Conservation (phyloP, 1,140 invertebrate genomes). For the Ips typographus region DNA sequence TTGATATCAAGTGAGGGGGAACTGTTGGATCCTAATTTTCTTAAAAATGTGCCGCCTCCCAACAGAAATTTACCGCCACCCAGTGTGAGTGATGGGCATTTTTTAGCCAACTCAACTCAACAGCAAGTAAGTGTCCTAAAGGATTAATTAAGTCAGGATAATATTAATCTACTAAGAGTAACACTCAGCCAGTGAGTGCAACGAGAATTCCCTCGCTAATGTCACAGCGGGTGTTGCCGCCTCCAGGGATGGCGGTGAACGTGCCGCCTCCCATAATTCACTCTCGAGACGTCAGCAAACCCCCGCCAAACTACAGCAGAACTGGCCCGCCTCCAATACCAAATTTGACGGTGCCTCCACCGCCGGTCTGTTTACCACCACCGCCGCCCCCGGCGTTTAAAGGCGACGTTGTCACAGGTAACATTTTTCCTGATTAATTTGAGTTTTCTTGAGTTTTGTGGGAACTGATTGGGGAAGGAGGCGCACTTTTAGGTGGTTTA, state of each 20-base stretch:
- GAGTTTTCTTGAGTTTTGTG: not conserved
- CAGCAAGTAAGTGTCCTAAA: conserved; percentile 1
- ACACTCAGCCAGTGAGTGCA: conserved; percentile 19
- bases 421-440: not conserved
- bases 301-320: conserved; percentile 43
- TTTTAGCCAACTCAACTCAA: conserved; percentile 25
- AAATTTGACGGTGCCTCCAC: conserved; percentile 53
- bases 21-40: conserved; percentile 46
- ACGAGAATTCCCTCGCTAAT: conserved; percentile 48
- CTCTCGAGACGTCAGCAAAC: conserved; percentile 43
- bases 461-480: no score
- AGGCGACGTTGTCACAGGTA: conserved; percentile 41
- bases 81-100: conserved; percentile 39
- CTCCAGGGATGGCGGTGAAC: conserved; percentile 55
- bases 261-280: conserved; percentile 48
- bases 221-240: conserved; percentile 51
- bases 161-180: not conserved
- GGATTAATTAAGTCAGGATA: no score
- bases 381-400: conserved; percentile 40
- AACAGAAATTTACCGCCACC: conserved; percentile 51
- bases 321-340: conserved; percentile 48
- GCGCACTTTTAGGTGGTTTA: no score
- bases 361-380: conserved; percentile 30
- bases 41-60: conserved; percentile 51
- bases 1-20: conserved; percentile 43